Percentiles rank a stretch among this genome's conserved stretches.
Conservation (phyloP, 2,888 invertebrate species). For the Sarcophaga carnaria region DNA sequence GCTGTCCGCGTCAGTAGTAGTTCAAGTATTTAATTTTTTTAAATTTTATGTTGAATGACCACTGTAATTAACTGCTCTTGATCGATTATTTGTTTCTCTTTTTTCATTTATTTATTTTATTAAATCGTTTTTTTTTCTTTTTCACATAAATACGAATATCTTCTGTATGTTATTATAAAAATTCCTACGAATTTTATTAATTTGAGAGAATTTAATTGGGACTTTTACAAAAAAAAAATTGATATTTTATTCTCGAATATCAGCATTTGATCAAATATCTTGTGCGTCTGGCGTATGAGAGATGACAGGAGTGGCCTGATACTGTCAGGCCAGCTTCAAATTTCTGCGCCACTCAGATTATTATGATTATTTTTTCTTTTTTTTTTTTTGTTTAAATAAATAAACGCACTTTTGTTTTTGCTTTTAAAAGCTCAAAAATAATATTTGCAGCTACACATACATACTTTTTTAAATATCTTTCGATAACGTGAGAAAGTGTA, state of each 20-base stretch:
- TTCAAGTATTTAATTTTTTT: too few species aligned
- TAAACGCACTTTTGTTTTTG: conserved; percentile 35
- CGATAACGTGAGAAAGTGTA: too few species aligned
- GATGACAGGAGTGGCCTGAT: background rate
- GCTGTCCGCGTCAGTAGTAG: too few species aligned
- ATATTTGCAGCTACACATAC: too few species aligned
- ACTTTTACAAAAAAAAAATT: conserved; percentile 13
- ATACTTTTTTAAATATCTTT: too few species aligned
- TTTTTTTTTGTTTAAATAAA: conserved; percentile 28
- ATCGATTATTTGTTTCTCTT: background rate
- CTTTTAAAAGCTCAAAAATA: background rate
- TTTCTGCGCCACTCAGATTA: conserved; percentile 45
- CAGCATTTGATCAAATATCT: background rate
- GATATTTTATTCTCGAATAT: conserved; percentile 43
- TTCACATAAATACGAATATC: background rate
- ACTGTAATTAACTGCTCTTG: too few species aligned
- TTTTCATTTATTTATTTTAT: conserved; percentile 31
- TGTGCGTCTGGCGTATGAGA: background rate
- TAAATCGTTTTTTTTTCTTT: background rate
- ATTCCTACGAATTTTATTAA: conserved; percentile 54
- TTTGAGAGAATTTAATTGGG: conserved; percentile 51
- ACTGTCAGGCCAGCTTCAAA: conserved; percentile 28
- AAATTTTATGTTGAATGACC: too few species aligned
- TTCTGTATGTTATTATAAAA: background rate
- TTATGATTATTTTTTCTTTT: background rate